Evolutionary conservation across 2,113 vertebrate species (phyloP), one percentile per base, ranked within the genome.

Genomic region (Gambusia holbrooki): DNA sequence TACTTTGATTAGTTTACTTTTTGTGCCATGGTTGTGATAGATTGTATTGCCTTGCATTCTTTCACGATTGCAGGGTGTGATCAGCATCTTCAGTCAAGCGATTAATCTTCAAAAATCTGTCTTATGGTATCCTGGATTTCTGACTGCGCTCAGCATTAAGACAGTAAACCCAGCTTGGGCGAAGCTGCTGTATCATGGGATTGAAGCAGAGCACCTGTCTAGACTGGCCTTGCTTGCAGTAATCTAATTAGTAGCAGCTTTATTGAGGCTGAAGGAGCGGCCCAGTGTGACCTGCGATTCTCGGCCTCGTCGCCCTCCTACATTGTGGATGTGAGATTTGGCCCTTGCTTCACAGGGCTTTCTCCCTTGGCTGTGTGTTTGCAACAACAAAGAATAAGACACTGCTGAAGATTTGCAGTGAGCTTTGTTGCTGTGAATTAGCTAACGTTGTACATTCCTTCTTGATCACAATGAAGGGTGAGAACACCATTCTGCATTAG

Each of bases 241-340:
- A 92, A 93, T 93, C 83, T 88, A 93, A 90, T 91, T 92, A 91
- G 71, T 25, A 67, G 84, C 28, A 7, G 87, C 83, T 91, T 92
- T 86, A 87, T 86, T 63, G 66, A 83, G 75, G 76, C 75, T 87
- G 65, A 76, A 90, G 74, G 71, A 84, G 80, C n/a, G 2, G 80
- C 70, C 69, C 73, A 30, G 62, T 70, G 80, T 77, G 74, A 77
- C 82, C 80, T 77, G 79, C 25, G 19, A 58, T 64, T 74, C 72
- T 72, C 71, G 69, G 81, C 64, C 71, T 79, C 15, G 22, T 48
- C 40, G 62, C 76, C 73, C 66, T 80, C 42, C 40, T 78, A 75
- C 87, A 72, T 81, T 80, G 84, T 80, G 81, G 48, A 79, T 80
- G 85, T 83, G 79, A 75, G 83, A 88, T 90, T 80, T 83, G 69